Evolutionary conservation across 2,797 vertebrate genomes (phyloP), one percentile per base, ranked within the genome.

Genomic region (Macropus fuliginosus): DNA sequence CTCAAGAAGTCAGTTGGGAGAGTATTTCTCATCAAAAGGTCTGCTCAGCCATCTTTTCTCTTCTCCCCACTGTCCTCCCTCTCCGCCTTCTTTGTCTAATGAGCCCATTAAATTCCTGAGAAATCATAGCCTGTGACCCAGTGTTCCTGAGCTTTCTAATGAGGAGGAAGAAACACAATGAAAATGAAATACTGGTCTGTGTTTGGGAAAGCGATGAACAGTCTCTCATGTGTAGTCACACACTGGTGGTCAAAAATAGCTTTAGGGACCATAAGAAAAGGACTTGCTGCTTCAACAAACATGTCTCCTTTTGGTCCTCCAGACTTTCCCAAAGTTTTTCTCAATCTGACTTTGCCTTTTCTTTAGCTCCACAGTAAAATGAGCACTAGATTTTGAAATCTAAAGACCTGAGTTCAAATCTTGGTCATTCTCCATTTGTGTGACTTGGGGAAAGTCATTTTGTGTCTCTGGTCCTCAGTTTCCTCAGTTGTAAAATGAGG

Each of bases 281-380:
- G 66, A 81, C 66, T 81, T 18, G 1, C n/a, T 66, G 50, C 31
- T 81, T 55, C 34, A 46, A 34, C n/a, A 24, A 1, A 1, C 54
- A 57, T n/a, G 14, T 24, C 10, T 54, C 12, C 31, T 91, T 52
- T 91, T 13, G 0, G 9, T 52, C 28, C 66, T 16, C 56, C 14
- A 46, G 52, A 8, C 40, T 50, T 21, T 31, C n/a, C 34, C 34
- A 46, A 13, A 21, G 50, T 50, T 91, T 10, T 55, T 54, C 54
- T 55, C 54, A 34, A 91, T 13, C 29, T 34, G 50, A 2, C 31
- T 40, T 12, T 5, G 5, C 55, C 55, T 52, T 11, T 21, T 34
- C 66, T 55, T 52, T 18, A 1, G 81, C 54, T n/a, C 55, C 6
- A 1, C 0, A 0, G 0, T 0, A 13, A 74, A 40, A 40, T 40